Evolutionary conservation across 2,797 vertebrate genomes (phyloP).

Genomic region (Coregonus sp.): DNA sequence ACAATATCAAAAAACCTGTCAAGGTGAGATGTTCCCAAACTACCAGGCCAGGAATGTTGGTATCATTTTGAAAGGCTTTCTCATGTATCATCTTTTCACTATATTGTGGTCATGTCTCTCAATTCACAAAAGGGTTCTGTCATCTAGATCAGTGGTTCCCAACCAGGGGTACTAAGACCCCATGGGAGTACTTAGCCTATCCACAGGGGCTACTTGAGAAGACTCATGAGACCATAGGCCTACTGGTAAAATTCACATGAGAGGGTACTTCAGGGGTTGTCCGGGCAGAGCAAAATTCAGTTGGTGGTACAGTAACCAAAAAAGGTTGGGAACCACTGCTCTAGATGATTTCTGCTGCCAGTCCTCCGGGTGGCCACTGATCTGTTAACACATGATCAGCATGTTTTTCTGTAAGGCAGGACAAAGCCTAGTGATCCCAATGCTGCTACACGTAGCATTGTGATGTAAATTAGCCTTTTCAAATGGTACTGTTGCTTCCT

Average conservation of each 20-base stretch:
- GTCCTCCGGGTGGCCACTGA: not conserved
- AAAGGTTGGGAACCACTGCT: not conserved
- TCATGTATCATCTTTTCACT: not conserved
- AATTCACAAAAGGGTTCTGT: not conserved
- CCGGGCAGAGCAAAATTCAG: too few relatives aligned
- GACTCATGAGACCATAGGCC: too few relatives aligned
- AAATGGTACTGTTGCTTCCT: not conserved
- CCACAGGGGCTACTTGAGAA: too few relatives aligned
- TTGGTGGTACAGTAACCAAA: not conserved
- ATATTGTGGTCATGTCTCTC: not conserved
- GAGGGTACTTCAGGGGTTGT: too few relatives aligned
- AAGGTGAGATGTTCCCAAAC: not conserved
- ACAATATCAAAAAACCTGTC: not conserved
- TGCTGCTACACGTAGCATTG: not conserved
- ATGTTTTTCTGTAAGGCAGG: not conserved
- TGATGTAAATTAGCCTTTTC: not conserved
- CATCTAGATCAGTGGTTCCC: not conserved
- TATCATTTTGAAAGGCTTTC: not conserved
- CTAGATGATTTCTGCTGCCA: not conserved
- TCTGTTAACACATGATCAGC: not conserved
- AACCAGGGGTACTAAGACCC: too few relatives aligned
- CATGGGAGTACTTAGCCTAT: too few relatives aligned
- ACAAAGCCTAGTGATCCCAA: not conserved
- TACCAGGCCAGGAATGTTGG: not conserved
- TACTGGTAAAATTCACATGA: too few relatives aligned